Evolutionary conservation across 1,140 invertebrate genomes (phyloP).

Genomic region (Bombyx mori): ASM3026992v2 NC_085134.1:267501-268000

Average conservation of each 20-base stretch:
- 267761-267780: slow-evolving; percentile 56
- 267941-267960: slow-evolving; percentile 39
- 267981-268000: slow-evolving; percentile 36
- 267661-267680: too few relatives aligned
- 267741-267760: slow-evolving; percentile 62
- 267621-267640: too few relatives aligned
- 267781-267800: slow-evolving; percentile 49
- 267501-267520: too few relatives aligned
- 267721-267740: slow-evolving; percentile 42
- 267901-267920: slow-evolving; percentile 45
- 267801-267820: slow-evolving; percentile 44
- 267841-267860: slow-evolving; percentile 52
- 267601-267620: too few relatives aligned
- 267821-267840: slow-evolving; percentile 35
- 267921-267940: slow-evolving; percentile 48
- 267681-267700: too few relatives aligned
- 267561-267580: too few relatives aligned
- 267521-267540: too few relatives aligned
- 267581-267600: too few relatives aligned
- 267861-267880: slow-evolving; percentile 44
- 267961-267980: slow-evolving; percentile 47
- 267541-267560: too few relatives aligned
- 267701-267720: too few relatives aligned
- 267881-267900: slow-evolving; percentile 42
- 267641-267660: too few relatives aligned